Conservation (phyloP, 2,888 invertebrate species). For the Lasioglossum pauxillum region DNA sequence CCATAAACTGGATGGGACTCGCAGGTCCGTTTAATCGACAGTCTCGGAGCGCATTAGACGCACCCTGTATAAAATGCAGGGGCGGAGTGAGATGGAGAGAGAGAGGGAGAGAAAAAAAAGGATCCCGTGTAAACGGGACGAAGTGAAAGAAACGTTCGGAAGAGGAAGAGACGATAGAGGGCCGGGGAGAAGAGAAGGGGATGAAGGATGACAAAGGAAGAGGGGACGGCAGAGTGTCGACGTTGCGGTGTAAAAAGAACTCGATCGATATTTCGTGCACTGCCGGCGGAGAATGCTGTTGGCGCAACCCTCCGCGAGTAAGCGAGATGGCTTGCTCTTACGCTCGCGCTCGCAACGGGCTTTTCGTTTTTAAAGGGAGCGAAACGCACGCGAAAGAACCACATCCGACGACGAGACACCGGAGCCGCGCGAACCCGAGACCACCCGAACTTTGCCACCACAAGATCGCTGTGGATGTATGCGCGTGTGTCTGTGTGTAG, state of each 20-base stretch:
- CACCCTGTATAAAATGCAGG: conserved; percentile 7
- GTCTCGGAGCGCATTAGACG: conserved; percentile 2
- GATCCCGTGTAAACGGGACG: conserved; percentile 9
- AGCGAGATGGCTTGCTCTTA: not conserved
- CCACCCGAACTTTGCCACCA: not conserved
- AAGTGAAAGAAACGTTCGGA: conserved; percentile 26
- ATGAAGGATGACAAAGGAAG: conserved; percentile 47
- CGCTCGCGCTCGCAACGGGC: conserved; percentile 20
- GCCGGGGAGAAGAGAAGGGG: conserved; percentile 19
- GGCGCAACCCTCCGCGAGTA: conserved; percentile 40
- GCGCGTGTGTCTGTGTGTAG: not conserved
- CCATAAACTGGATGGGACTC: not conserved
- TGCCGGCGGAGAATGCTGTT: conserved; percentile 56
- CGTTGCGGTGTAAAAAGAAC: conserved; percentile 69
- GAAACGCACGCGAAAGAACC: conserved; percentile 44
- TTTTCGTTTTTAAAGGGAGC: conserved; percentile 47
- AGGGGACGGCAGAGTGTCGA: conserved; percentile 55
- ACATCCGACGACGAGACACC: conserved; percentile 36
- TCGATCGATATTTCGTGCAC: conserved; percentile 75
- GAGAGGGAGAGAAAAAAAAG: not conserved
- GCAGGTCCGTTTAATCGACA: not conserved
- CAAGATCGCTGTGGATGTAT: not conserved
- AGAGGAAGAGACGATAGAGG: conserved; percentile 24
- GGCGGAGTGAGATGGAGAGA: not conserved
- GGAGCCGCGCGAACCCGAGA: conserved; percentile 14